A percentile compares a stretch with the other conserved stretches of the same genome.
These are phyloP conservation scores for Galagoides demidoff DNA, from an alignment of 2,797 vertebrate genomes.

Conservation along the genomic window DNA sequence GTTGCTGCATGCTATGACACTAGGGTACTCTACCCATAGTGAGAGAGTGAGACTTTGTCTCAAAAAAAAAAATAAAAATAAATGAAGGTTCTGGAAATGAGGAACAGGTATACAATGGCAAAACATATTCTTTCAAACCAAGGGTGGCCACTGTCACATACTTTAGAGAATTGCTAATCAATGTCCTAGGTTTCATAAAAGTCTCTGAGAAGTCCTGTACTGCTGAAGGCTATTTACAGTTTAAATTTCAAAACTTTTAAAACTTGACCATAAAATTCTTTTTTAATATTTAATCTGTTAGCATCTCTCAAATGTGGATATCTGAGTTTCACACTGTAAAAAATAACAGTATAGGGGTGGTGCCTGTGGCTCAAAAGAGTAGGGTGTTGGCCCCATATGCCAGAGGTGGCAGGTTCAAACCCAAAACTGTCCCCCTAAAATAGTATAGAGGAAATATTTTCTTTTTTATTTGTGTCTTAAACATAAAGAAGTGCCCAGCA, in stretches of 20 bases:
- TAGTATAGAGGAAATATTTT: not conserved
- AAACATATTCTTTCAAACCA: not conserved
- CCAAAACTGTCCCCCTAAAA: no score
- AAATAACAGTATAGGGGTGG: not conserved
- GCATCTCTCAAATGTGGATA: not conserved
- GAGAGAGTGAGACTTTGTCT: no score
- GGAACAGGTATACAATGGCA: not conserved
- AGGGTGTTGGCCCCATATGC: no score
- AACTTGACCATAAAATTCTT: not conserved
- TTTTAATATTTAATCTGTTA: not conserved
- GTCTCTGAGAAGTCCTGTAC: not conserved
- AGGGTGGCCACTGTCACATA: not conserved
- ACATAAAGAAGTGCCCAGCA: not conserved
- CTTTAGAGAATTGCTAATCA: not conserved
- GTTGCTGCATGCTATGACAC: no score
- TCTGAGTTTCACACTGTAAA: not conserved
- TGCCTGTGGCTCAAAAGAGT: no score
- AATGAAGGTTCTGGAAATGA: not conserved
- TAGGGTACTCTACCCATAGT: no score
- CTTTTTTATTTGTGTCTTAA: not conserved
- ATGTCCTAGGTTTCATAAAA: not conserved
- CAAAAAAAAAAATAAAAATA: no score
- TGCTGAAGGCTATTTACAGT: not conserved
- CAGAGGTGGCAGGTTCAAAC: no score
- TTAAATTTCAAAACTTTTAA: not conserved